These are phyloP conservation scores for Parnassius mnemosyne DNA, from an alignment of 2,888 invertebrate genomes.

Conservation along the genomic window DNA sequence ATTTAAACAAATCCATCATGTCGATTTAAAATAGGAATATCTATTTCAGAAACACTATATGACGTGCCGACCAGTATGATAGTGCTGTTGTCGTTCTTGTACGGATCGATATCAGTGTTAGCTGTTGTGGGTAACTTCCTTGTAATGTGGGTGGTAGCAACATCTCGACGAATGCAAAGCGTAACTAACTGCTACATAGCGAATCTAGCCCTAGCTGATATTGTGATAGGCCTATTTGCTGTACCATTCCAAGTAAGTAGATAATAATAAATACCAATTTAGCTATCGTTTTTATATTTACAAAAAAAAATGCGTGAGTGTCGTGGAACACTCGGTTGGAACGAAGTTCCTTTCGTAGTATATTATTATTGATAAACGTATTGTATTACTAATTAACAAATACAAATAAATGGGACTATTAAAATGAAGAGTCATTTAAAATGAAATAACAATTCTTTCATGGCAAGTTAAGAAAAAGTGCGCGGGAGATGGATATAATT, in stretches of 20 bases:
- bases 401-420: too few species aligned
- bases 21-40: slow-evolving; percentile 8
- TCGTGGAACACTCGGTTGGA: too few species aligned
- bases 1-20: background rate
- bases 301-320: too few species aligned
- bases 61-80: slow-evolving; percentile 88
- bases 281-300: too few species aligned
- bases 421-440: too few species aligned
- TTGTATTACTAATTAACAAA: too few species aligned
- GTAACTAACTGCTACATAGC: slow-evolving; percentile 93
- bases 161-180: slow-evolving; percentile 88
- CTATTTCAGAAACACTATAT: slow-evolving; percentile 82
- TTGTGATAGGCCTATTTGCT: slow-evolving; percentile 91
- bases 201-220: slow-evolving; percentile 91
- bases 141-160: slow-evolving; percentile 92
- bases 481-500: too few species aligned
- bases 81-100: slow-evolving; percentile 86
- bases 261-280: background rate
- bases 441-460: too few species aligned
- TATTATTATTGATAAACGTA: too few species aligned
- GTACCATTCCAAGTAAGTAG: slow-evolving; percentile 86
- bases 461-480: too few species aligned
- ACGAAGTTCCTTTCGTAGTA: too few species aligned
- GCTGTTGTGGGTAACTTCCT: slow-evolving; percentile 91
- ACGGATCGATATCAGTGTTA: slow-evolving; percentile 89